phyloP scores from a whole-genome alignment of 1,140 invertebrate genomes.

The Pseudomyrmex dendroicus region DNA sequence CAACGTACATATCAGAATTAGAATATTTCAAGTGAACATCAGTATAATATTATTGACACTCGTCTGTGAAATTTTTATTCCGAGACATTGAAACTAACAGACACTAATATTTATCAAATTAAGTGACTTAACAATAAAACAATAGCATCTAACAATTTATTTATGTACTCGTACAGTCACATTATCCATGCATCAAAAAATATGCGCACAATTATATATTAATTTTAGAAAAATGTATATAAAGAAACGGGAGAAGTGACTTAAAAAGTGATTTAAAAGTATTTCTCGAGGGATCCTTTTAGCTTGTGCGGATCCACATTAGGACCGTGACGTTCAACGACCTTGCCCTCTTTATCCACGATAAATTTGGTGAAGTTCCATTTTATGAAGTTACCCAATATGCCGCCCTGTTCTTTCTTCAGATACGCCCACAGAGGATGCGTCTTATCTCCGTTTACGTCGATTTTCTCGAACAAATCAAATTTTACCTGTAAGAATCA shows the following conservation, averaged over 20 bases:
- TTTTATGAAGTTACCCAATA: slow-evolving; percentile 93
- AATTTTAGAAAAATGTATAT: background rate
- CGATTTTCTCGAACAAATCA: slow-evolving; percentile 89
- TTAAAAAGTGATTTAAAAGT: slow-evolving; percentile 85
- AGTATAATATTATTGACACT: too few relatives aligned
- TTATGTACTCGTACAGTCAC: too few relatives aligned
- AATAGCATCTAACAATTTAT: too few relatives aligned
- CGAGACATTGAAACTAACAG: too few relatives aligned
- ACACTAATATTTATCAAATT: too few relatives aligned
- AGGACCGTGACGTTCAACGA: slow-evolving; percentile 94
- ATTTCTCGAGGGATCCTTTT: slow-evolving; percentile 88
- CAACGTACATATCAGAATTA: background rate
- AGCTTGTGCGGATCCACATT: slow-evolving; percentile 91
- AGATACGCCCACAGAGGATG: slow-evolving; percentile 95
- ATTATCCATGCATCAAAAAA: too few relatives aligned
- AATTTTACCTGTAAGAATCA: slow-evolving; percentile 79
- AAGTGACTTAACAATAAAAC: too few relatives aligned
- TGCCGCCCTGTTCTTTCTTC: slow-evolving; percentile 93
- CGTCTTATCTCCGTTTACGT: slow-evolving; percentile 95
- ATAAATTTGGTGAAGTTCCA: slow-evolving; percentile 99
- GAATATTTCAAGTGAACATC: too few relatives aligned
- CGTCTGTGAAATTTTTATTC: too few relatives aligned
- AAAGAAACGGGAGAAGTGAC: background rate
- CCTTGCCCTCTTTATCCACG: slow-evolving; percentile 94
- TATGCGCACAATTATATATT: too few relatives aligned